Conservation (phyloP, 92 coral and sea anemone species). For the Epizoanthus ramosus region DNA sequence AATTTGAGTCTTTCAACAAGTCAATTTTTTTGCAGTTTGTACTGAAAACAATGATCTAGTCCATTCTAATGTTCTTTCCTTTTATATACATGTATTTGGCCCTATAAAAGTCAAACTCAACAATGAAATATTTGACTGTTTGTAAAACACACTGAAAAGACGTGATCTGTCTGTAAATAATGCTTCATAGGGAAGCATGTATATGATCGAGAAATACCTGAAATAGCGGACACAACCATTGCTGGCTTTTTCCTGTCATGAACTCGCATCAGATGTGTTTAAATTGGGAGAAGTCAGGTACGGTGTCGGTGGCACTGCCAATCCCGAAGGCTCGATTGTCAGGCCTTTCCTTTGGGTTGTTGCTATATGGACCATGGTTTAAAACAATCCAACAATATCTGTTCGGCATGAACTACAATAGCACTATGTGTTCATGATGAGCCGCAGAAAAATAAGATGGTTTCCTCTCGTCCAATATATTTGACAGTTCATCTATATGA, state of each 20-base stretch:
- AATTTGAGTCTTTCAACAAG: constrained; percentile 33
- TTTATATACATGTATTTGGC: too few species aligned
- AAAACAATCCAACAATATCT: background rate
- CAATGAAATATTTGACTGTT: background rate
- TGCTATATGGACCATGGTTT: background rate
- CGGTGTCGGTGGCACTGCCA: background rate
- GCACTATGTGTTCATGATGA: background rate
- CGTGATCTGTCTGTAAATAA: too few species aligned
- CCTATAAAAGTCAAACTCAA: background rate
- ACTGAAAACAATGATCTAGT: too few species aligned
- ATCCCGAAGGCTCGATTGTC: background rate
- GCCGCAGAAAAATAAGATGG: constrained; percentile 6
- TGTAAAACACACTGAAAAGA: too few species aligned
- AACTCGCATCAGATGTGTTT: constrained; percentile 22
- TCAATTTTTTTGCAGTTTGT: background rate
- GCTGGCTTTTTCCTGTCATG: constrained; percentile 25
- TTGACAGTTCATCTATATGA: too few species aligned
- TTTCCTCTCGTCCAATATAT: constrained; percentile 1
- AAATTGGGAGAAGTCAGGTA: background rate
- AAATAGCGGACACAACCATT: background rate
- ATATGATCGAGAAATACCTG: background rate
- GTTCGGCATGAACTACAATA: background rate
- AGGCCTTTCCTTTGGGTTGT: background rate
- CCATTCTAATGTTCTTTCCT: too few species aligned
- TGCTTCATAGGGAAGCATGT: too few species aligned